Base-by-base conservation (phyloP, 2,113 vertebrate genomes). In the Sceloporus tristichus region DNA sequence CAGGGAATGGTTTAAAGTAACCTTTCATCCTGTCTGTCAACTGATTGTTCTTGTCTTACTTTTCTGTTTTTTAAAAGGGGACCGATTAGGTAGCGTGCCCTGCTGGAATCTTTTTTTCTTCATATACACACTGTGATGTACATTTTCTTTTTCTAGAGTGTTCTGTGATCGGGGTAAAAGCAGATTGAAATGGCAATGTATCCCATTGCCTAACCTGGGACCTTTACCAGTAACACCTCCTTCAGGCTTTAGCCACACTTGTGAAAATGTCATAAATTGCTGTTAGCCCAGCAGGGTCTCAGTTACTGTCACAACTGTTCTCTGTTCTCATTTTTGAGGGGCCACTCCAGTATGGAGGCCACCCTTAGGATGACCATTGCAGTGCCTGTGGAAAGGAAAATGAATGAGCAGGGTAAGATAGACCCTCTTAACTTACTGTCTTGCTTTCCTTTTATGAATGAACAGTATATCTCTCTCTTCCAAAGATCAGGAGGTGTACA, bases 1-100 rank as follows among this genome's bases (percentile, higher is more conserved):
- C 95, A 96, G 94, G 95, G 95, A 93, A 93, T 95, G 89, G 87
- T 91, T 90, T 84, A 90, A 95, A 95, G 74, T 95, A 92, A 95
- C 70, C 38, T 91, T 92, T 94, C 81, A 18, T 88, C 86, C 95
- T 91, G 85, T 74, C 71, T 82, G 81, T 93, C 48, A 76, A 84
- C 70, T 95, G 80, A 79, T 34, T 90, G 90, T 92, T 89, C 85
- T 91, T 84, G 65, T 90, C 83, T 82, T 85, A 82, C 90, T 93
- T 93, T 93, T 93, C 48, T 82, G 48, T 91, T 71, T 85, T 85
- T 71, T 92, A 94, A 92, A 94, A 95, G 93, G 95, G 94, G 94
- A 92, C 84, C 92, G 92, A 88, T 90, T 90, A 87, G 92, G 91
- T 87, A 94, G 94, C 93, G 88, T 87, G 92, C 93, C 90, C 79